Evolutionary conservation across 2,797 vertebrate genomes (phyloP).

Genomic region (Taeniopygia guttata): DNA sequence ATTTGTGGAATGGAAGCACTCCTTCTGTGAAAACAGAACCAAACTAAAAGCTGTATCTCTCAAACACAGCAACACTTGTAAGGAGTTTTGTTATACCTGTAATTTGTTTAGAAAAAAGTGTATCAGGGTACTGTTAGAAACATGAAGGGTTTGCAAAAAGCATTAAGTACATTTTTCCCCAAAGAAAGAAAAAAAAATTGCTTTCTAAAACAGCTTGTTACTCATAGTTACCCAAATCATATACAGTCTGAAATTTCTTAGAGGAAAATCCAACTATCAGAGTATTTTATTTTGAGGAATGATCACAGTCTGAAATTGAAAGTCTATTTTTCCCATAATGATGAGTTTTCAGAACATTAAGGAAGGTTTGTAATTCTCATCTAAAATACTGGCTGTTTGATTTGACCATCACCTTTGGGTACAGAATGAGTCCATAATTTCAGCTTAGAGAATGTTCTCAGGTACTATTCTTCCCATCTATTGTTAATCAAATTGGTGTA

Average conservation of each 20-base stretch:
- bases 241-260: not conserved
- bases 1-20: not conserved
- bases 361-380: not conserved
- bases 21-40: not conserved
- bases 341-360: not conserved
- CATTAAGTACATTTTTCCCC: not conserved
- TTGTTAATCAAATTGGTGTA: not conserved
- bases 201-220: not conserved
- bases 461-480: not conserved
- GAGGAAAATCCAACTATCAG: not conserved
- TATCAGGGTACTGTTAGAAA: not conserved
- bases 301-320: not conserved
- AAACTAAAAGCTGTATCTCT: not conserved
- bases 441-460: not conserved
- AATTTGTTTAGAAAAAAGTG: not conserved
- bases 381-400: not conserved
- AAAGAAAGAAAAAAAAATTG: not conserved
- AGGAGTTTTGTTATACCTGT: not conserved
- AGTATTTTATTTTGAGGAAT: not conserved
- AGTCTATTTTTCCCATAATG: not conserved
- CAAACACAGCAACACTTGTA: not conserved
- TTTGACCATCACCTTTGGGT: not conserved
- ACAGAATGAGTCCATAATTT: not conserved
- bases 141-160: not conserved
- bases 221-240: not conserved